Evolutionary conservation across 2,888 invertebrate species (phyloP), one percentile per base, ranked within the genome.

Genomic region (Agelastica alni): DNA sequence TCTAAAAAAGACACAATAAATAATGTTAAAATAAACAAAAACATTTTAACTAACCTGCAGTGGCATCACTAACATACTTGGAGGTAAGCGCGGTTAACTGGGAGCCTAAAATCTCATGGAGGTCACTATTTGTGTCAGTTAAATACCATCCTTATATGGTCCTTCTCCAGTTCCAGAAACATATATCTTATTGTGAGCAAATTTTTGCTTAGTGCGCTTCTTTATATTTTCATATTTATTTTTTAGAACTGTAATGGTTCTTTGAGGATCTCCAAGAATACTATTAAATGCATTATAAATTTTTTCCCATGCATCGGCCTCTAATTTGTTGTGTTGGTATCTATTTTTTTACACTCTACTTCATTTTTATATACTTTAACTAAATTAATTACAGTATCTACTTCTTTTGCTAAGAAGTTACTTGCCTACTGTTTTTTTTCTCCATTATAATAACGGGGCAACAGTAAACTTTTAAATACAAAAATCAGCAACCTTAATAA

Each of bases 221-320:
- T 52, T 52, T 16, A 44, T 32, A 26, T 52, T 41, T 14, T 31
- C 52, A 14, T 52, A 52, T 37, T 41, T 51, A 36, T n/a, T n/a
- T n/a, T n/a, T n/a, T n/a, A n/a, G n/a, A n/a, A n/a, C n/a, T n/a
- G n/a, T n/a, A n/a, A n/a, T n/a, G n/a, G n/a, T n/a, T n/a, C n/a
- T n/a, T n/a, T n/a, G n/a, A n/a, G n/a, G 7, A 22, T 22, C 22
- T 22, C 22, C 22, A 7, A 22, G 22, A 22, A 22, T 22, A 22
- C 22, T 22, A 22, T 22, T 22, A 22, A 22, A 22, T 22, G 4
- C 22, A 22, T 22, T 22, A 22, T 22, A 22, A 22, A 22, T n/a
- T n/a, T n/a, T n/a, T n/a, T n/a, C n/a, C n/a, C n/a, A n/a, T n/a
- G n/a, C n/a, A n/a, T n/a, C n/a, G n/a, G n/a, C n/a, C n/a, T n/a